Evolutionary conservation across 1,140 invertebrate genomes (phyloP), one percentile per base, ranked within the genome.

Genomic region (Drosophila sproati): DNA sequence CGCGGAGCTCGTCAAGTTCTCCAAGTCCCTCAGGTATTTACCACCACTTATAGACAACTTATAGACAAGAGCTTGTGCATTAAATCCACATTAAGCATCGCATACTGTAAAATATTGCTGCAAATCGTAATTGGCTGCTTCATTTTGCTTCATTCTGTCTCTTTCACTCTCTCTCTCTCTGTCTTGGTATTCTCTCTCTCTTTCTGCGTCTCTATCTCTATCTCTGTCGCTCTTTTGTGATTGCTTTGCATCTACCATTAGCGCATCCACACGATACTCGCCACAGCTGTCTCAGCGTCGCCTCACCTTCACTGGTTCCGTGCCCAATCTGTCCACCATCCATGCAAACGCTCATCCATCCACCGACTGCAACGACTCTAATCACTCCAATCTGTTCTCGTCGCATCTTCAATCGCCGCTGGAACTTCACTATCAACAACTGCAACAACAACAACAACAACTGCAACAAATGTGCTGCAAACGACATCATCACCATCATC

Each of bases 1-100:
- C 39, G 94, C 95, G 3, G 95, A 95, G 45, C 95, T 96, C 72
- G 91, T 96, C 59, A 94, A 96, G 61, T 96, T 96, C 82, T 96
- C 95, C 3, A 94, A 94, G 86, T 94, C 94, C 4, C 91, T 96
- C 34, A 94, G 94, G 74, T 93, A 92, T 35, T 56, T 32, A 34
- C 4, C 34, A 6, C 8, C 8, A 4, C 35, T 29, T 6, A 8
- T 12, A 20, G 20, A 20, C 20, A 20, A 20, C 20, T 20, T 20
- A 20, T 20, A 20, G 20, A 20, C 20, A 20, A 20, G 20, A 20
- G 29, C 37, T 62, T 5, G 6, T 70, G 41, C 52, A 45, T 32
- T 51, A 8, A n/a, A 35, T n/a, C 12, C 64, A 56, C 50, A 67
- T 57, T 20, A n/a, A 48, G 43, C 55, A 69, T 57, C 43, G 39